Evolutionary conservation across 2,113 vertebrate genomes (phyloP).

Genomic region (Microtus montanus): DNA sequence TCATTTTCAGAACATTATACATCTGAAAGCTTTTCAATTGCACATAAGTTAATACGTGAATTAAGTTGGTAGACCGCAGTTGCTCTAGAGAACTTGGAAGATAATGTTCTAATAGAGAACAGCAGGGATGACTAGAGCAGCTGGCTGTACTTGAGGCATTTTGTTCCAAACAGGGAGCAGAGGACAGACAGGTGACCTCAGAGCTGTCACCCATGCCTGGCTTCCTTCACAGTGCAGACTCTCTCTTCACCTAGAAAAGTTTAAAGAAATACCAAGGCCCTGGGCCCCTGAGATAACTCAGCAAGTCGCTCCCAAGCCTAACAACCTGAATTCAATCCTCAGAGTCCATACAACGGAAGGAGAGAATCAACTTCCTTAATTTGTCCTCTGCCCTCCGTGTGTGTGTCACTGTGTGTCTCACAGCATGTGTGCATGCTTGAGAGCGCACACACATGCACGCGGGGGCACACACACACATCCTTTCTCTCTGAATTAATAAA

Average conservation of each 20-base stretch:
- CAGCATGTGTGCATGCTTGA: not conserved
- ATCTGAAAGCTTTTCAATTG: constrained; percentile 55
- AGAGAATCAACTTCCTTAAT: not conserved
- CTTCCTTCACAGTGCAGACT: not conserved
- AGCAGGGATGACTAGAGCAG: not conserved
- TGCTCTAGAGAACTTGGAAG: constrained; percentile 10
- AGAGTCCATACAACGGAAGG: too few relatives aligned
- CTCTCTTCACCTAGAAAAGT: not conserved
- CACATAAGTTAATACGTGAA: constrained; percentile 46
- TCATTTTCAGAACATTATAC: constrained; percentile 55
- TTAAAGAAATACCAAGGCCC: not conserved
- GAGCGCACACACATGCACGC: not conserved
- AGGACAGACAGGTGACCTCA: not conserved
- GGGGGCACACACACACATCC: not conserved
- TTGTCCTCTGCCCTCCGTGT: not conserved
- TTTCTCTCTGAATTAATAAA: not conserved
- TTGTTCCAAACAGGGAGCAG: not conserved
- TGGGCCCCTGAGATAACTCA: too few relatives aligned
- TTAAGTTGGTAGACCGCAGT: constrained; percentile 7
- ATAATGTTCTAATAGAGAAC: not conserved
- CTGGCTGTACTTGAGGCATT: not conserved
- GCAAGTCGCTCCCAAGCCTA: not conserved
- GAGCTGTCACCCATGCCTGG: not conserved
- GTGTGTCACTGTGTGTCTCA: not conserved
- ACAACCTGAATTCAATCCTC: not conserved